phyloP scores from a whole-genome alignment of 2,888 invertebrate genomes.

The Drosophila testacea region DNA sequence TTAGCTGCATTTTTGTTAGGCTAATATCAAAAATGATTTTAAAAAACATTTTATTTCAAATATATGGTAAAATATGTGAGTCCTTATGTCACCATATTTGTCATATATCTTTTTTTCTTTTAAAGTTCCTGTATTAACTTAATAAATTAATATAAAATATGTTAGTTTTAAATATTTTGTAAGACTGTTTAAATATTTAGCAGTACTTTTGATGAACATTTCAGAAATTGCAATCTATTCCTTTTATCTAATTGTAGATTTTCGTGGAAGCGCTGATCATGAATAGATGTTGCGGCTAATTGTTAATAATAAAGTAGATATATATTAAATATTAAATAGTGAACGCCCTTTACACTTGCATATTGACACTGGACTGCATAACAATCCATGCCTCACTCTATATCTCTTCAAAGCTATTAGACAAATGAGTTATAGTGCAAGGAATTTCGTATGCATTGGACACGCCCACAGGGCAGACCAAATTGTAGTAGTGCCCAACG shows the following conservation, averaged over 20 bases:
- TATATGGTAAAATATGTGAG: too few species aligned
- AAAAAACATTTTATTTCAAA: background rate
- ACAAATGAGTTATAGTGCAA: constrained; percentile 54
- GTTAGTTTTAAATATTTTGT: too few species aligned
- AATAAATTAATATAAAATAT: background rate
- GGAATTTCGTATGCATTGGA: constrained; percentile 56
- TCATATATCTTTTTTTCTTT: too few species aligned
- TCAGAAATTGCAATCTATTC: background rate
- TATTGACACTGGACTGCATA: constrained; percentile 24
- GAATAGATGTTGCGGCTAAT: constrained; percentile 8
- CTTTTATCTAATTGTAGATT: background rate
- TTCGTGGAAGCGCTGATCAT: background rate
- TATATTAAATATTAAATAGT: constrained; percentile 13
- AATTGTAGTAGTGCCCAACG: constrained; percentile 2
- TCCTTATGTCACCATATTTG: too few species aligned
- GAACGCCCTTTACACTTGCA: constrained; percentile 19
- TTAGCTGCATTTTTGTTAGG: too few species aligned
- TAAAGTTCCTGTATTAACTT: background rate
- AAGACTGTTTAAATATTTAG: too few species aligned
- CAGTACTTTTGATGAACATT: too few species aligned
- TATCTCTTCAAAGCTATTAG: constrained; percentile 48
- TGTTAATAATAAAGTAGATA: constrained; percentile 15
- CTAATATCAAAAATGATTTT: too few species aligned
- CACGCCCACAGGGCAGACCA: constrained; percentile 21
- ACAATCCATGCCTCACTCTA: constrained; percentile 29